Conservation (phyloP, 92 coral and sea anemone genomes). For the Palythoa grandiflora region DNA sequence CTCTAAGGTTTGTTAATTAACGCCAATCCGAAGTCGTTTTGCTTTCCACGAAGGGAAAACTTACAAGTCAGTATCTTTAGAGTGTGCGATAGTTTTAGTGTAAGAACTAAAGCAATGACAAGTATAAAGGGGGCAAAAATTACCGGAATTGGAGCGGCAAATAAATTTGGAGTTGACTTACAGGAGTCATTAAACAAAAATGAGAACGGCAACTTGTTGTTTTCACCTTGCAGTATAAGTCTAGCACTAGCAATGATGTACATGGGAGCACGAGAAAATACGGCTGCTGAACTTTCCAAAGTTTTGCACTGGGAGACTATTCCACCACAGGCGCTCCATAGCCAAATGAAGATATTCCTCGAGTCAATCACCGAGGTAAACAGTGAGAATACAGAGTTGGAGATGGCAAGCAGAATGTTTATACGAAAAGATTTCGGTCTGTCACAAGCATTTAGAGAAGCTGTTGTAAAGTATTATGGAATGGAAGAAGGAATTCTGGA, state of each 20-base stretch:
- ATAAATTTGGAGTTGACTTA: conserved; percentile 35
- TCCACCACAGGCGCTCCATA: conserved; percentile 36
- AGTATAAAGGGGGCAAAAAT: conserved; percentile 14
- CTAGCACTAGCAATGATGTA: conserved; percentile 28
- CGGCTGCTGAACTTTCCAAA: conserved; percentile 28
- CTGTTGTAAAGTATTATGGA: conserved; percentile 38
- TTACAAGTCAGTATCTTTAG: background rate
- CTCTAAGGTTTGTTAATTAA: background rate
- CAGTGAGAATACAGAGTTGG: background rate
- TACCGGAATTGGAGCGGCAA: conserved; percentile 31
- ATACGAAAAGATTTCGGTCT: conserved; percentile 40
- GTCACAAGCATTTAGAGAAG: conserved; percentile 42
- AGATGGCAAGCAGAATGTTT: conserved; percentile 42
- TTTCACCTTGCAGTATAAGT: conserved; percentile 39
- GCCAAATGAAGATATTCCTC: conserved; percentile 36
- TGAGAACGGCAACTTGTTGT: conserved; percentile 21
- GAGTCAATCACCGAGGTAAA: conserved; percentile 19
- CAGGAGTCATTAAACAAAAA: conserved; percentile 34
- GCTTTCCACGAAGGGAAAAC: background rate
- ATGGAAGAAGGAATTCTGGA: conserved; percentile 29
- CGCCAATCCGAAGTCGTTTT: background rate
- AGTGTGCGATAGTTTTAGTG: background rate
- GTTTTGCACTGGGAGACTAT: conserved; percentile 30
- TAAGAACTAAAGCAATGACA: conserved; percentile 3
- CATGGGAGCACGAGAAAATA: conserved; percentile 24